phyloP scores from a whole-genome alignment of 2,797 vertebrate species.

The Chromis chromis region DNA sequence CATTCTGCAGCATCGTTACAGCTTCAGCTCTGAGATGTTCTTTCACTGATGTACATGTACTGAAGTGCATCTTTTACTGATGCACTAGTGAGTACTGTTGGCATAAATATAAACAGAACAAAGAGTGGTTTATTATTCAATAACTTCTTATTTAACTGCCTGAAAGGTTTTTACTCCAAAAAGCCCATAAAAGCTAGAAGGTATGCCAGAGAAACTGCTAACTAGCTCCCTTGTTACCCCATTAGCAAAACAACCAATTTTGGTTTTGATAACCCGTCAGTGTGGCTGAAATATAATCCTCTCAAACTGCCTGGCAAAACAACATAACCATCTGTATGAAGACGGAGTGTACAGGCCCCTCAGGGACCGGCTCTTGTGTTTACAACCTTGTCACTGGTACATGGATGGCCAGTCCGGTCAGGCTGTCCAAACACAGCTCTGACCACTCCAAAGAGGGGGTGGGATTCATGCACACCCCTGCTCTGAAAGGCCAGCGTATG shows the following conservation, averaged over 20 bases:
- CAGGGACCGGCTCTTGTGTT: constrained; percentile 43
- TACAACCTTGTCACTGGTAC: constrained; percentile 44
- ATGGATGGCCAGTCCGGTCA: constrained; percentile 54
- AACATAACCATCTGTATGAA: constrained; percentile 28
- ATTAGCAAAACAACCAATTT: constrained; percentile 60
- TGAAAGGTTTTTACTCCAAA: constrained; percentile 23
- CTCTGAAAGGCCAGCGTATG: constrained; percentile 60
- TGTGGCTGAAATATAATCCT: constrained; percentile 47
- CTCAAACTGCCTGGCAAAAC: constrained; percentile 22
- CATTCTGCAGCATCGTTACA: constrained; percentile 39
- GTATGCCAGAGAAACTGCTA: constrained; percentile 43
- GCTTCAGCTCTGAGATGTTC: constrained; percentile 27
- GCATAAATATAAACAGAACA: constrained; percentile 32
- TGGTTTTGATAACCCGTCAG: constrained; percentile 56
- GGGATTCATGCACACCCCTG: constrained; percentile 35
- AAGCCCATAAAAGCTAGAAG: constrained; percentile 38
- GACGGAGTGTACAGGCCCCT: constrained; percentile 28
- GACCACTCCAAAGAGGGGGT: constrained; percentile 69
- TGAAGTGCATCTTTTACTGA: constrained; percentile 1
- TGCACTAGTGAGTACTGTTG: constrained; percentile 17
- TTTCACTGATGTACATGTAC: constrained; percentile 25
- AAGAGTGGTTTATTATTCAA: constrained; percentile 32
- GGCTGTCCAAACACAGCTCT: constrained; percentile 73
- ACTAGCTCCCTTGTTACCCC: constrained; percentile 54
- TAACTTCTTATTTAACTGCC: constrained; percentile 21